Evolutionary conservation across 2,797 vertebrate genomes (phyloP), one percentile per base, ranked within the genome.

Genomic region (Lepus townsendii): DNA sequence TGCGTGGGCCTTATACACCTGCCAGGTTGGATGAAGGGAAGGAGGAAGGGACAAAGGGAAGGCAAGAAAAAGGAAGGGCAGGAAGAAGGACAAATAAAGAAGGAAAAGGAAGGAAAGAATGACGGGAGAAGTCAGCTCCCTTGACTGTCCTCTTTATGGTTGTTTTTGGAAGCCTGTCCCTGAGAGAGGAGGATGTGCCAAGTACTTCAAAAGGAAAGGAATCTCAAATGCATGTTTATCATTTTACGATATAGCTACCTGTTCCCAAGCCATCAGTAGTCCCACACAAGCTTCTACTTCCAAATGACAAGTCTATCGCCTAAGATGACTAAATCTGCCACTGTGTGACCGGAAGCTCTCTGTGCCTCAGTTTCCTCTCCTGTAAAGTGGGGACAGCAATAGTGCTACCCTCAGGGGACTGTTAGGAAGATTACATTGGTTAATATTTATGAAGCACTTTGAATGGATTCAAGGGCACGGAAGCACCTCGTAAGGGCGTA

Each of bases 361-460:
- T 75, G 27, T 65, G 27, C 52, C 66, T 94, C 82, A 24, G 20
- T 65, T 54, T 66, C 42, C 11, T 57, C 66, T 26, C 80, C 63
- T 80, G 22, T 88, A 75, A 93, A 85, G 84, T 32, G 26, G 35
- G 27, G 38, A 69, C 73, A 82, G 83, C n/a, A 65, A 35, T 10
- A 83, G 22, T 20, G 9, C n/a, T 47, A 11, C 19, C n/a, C 10
- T 82, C 30, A 4, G 5, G 52, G 62, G 7, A 30, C 42, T 86
- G 5, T 84, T 73, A 60, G 3, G 30, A 94, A 76, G 22, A 52
- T 88, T 38, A 27, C 1, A 65, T 88, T 63, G 75, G 30, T 50
- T 79, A 77, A 77, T 50, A 50, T 82, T 77, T 76, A 12, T n/a
- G n/a, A 71, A 85, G n/a, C 65, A n/a, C n/a, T 57, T 83, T 75